Evolutionary conservation across 2,113 vertebrate genomes (phyloP), one percentile per base, ranked within the genome.

Genomic region (Ammospiza caudacuta): DNA sequence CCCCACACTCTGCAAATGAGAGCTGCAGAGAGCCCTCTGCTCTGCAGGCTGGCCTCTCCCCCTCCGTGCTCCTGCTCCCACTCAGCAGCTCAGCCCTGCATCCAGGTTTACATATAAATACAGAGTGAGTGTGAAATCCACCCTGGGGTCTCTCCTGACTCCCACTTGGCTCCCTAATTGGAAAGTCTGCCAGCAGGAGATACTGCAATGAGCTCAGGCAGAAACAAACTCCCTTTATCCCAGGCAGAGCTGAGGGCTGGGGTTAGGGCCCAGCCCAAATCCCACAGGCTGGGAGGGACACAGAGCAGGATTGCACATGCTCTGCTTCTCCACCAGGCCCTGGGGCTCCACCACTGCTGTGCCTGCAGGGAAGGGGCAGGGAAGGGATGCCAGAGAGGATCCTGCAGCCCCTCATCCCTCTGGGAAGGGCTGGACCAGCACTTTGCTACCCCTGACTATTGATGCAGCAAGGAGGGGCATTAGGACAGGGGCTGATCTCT

Each of bases 141-240:
- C 92, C 85, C 93, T 97, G 92, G 95, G 94, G 90, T 96, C 95
- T 91, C 95, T 96, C 82, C 93, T 88, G 90, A 93, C 95, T 97
- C 93, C 96, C 93, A 92, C 95, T 92, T 85, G 90, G 87, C 90
- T 96, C 85, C 68, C 90, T 92, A 96, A 94, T 94, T 97, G 95
- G 93, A 95, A 95, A 95, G 61, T n/a, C 92, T 96, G 79, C 94
- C 96, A 96, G 92, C 90, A 93, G 94, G 92, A 95, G 94, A 96
- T 93, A 88, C 4, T 96, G 95, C 95, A 95, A 4, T 58, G 82
- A 95, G 90, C 93, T 92, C 27, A 86, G 81, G 75, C 90, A 95
- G 92, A 83, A 94, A 86, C 82, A 86, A 92, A 31, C 61, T 95
- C 55, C 79, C 94, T 94, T 90, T 85, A 87, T 90, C 70, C 87